Percentiles rank a stretch among this genome's conserved stretches.
These are phyloP conservation scores for Nomada lathburiana DNA, from an alignment of 2,888 invertebrate genomes.

Conservation along the genomic window DNA sequence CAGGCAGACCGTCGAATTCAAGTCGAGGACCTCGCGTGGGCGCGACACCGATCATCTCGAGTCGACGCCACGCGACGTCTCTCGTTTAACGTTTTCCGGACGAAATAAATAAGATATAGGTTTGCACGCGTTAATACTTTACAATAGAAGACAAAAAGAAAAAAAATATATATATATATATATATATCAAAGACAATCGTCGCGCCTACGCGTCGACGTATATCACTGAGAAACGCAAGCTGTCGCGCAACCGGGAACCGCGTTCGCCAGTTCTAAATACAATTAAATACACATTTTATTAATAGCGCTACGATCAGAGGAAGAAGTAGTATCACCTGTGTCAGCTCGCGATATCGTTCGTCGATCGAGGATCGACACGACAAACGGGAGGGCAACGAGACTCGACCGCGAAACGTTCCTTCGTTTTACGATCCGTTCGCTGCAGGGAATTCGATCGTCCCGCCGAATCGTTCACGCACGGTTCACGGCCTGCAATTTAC, in stretches of 20 bases:
- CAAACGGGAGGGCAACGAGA: not conserved
- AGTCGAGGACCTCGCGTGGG: constrained; percentile 40
- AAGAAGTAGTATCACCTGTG: constrained; percentile 79
- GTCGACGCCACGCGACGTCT: constrained; percentile 36
- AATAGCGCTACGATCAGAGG: constrained; percentile 69
- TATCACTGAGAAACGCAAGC: constrained; percentile 30
- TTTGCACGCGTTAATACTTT: constrained; percentile 68
- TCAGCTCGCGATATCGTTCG: constrained; percentile 18
- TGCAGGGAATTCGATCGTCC: not conserved
- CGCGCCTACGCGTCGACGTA: constrained; percentile 12
- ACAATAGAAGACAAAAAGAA: constrained; percentile 44
- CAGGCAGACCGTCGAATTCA: constrained; percentile 61
- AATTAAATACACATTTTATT: constrained; percentile 61
- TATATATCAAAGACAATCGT: not conserved
- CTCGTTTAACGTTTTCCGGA: constrained; percentile 33
- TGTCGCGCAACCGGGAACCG: not conserved
- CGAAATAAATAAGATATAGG: constrained; percentile 70
- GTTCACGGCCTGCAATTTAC: constrained; percentile 3
- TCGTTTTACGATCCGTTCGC: constrained; percentile 7
- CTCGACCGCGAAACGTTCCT: not conserved
- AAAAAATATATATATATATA: not conserved
- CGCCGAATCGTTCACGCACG: not conserved
- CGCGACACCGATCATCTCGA: constrained; percentile 1
- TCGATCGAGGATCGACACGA: constrained; percentile 15
- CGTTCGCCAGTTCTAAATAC: constrained; percentile 43